phyloP scores from a whole-genome alignment of 1,140 invertebrate genomes.

The Pectinophora gossypiella region DNA sequence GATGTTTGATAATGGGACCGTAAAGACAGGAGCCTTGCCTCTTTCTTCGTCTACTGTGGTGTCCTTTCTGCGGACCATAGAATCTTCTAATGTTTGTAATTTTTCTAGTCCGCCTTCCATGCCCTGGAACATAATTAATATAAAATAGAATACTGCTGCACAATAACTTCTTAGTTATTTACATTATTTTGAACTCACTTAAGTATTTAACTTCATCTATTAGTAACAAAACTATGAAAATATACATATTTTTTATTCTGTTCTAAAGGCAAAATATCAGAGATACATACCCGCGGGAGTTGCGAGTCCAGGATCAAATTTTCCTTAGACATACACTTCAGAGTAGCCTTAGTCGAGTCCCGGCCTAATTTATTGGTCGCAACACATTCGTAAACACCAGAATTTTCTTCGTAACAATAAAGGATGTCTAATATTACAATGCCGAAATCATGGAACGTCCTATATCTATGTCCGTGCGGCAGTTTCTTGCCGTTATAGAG shows the following conservation, averaged over 20 bases:
- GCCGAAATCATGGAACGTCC: constrained; percentile 97
- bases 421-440: constrained; percentile 97
- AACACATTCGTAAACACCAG: constrained; percentile 93
- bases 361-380: constrained; percentile 95
- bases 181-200: no score
- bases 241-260: background rate
- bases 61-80: constrained; percentile 83
- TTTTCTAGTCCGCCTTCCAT: constrained; percentile 96
- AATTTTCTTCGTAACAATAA: constrained; percentile 98
- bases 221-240: no score
- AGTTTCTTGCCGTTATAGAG: constrained; percentile 95
- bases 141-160: no score
- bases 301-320: constrained; percentile 96
- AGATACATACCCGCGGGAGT: constrained; percentile 85
- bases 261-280: background rate
- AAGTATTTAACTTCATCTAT: no score
- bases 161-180: no score
- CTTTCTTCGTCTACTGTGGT: constrained; percentile 82
- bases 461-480: constrained; percentile 93
- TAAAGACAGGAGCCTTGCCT: constrained; percentile 93
- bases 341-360: constrained; percentile 88
- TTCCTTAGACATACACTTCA: constrained; percentile 92
- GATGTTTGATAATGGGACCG: constrained; percentile 90
- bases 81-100: constrained; percentile 94
- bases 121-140: constrained; percentile 79